A percentile compares a stretch with the other conserved stretches of the same genome.
Evolutionary conservation across 2,797 vertebrate species (phyloP).

Genomic region (Borostomias antarcticus): DNA sequence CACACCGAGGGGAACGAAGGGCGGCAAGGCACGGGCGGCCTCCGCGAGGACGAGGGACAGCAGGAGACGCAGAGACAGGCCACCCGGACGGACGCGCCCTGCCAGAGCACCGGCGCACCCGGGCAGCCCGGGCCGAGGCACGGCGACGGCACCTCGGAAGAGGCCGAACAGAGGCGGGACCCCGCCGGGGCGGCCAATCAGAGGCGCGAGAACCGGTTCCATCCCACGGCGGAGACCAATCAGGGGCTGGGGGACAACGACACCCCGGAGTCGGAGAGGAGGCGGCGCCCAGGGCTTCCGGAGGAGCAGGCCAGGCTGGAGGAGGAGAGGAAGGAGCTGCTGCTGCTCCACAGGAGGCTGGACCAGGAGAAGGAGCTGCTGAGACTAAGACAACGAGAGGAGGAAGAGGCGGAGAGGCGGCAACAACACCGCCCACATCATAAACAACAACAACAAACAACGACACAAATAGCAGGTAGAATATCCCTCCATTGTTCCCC

Average conservation of each 20-base stretch:
- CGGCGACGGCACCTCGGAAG: conserved; percentile 32
- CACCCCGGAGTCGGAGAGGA: conserved; percentile 60
- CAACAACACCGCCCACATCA: conserved; percentile 43
- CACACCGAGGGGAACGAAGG: conserved; percentile 38
- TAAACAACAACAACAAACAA: conserved; percentile 59
- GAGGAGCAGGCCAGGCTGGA: conserved; percentile 60
- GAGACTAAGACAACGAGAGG: conserved; percentile 61
- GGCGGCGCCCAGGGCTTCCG: conserved; percentile 27
- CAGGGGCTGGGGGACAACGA: conserved; percentile 57
- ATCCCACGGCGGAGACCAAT: conserved; percentile 66
- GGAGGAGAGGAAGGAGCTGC: conserved; percentile 70
- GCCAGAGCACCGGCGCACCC: conserved; percentile 43
- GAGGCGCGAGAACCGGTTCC: conserved; percentile 19
- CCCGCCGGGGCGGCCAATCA: conserved; percentile 31
- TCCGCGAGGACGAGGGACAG: background rate
- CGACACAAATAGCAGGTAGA: conserved; percentile 70
- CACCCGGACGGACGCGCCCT: conserved; percentile 41
- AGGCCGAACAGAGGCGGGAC: conserved; percentile 23
- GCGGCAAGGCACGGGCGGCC: background rate
- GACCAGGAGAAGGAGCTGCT: conserved; percentile 73
- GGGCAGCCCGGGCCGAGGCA: conserved; percentile 45
- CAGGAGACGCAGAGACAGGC: conserved; percentile 10
- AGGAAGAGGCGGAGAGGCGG: conserved; percentile 54
- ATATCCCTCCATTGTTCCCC: background rate
- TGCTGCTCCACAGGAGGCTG: conserved; percentile 70